A percentile compares a stretch with the other conserved stretches of the same genome.
Conservation (phyloP, 2,113 vertebrate genomes). For the Macrotis lagotis region DNA sequence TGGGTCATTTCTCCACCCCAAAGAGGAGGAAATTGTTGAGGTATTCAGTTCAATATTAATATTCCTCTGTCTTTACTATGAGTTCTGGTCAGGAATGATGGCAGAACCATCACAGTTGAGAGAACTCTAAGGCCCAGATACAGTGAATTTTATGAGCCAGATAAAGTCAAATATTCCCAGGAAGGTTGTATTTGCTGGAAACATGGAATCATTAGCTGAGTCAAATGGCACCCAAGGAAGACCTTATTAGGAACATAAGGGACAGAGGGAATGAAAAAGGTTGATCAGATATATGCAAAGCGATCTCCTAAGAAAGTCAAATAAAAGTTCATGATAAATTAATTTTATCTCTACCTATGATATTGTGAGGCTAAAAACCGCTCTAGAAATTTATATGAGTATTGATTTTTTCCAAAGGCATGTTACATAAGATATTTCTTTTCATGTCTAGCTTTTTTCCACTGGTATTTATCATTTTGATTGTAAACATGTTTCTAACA, state of each 20-base stretch:
- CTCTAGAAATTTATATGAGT: not conserved
- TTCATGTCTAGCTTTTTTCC: not conserved
- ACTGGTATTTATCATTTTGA: not conserved
- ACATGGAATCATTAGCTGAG: not conserved
- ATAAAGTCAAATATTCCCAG: not conserved
- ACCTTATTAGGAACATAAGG: not conserved
- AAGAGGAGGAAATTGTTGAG: too few relatives aligned
- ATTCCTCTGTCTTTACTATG: too few relatives aligned
- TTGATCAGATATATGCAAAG: not conserved
- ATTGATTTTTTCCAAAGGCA: not conserved
- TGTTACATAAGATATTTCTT: not conserved
- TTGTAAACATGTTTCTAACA: not conserved
- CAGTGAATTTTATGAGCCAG: too few relatives aligned
- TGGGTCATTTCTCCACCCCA: too few relatives aligned
- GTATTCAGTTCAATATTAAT: too few relatives aligned
- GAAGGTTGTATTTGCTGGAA: not conserved
- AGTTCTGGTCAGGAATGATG: too few relatives aligned
- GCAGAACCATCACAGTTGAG: too few relatives aligned
- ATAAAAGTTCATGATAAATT: not conserved
- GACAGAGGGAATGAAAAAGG: not conserved
- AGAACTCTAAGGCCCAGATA: too few relatives aligned
- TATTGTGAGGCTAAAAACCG: not conserved
- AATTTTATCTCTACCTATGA: not conserved
- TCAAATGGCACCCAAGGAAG: not conserved
- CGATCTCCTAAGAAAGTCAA: not conserved